These are phyloP conservation scores for Larimichthys polyactis DNA, from an alignment of 2,113 vertebrate species.

Conservation along the genomic window DNA sequence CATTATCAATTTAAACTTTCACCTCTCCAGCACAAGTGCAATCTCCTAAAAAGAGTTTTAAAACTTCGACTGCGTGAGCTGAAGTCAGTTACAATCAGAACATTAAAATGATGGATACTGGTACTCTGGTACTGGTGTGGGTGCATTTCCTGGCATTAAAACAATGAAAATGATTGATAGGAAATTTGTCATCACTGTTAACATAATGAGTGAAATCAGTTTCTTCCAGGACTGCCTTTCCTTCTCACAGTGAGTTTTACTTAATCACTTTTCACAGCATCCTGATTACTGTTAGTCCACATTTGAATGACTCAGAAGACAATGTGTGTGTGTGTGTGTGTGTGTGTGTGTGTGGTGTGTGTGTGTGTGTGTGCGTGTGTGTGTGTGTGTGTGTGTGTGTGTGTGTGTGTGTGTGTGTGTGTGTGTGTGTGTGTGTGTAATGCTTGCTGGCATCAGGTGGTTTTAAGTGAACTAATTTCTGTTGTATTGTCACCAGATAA, in stretches of 20 bases:
- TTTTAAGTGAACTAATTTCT: not conserved
- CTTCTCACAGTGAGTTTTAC: conserved; percentile 8
- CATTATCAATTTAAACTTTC: not conserved
- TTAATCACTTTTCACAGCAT: conserved; percentile 9
- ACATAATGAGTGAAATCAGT: conserved; percentile 50
- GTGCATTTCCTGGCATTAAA: conserved; percentile 62
- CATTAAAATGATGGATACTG: conserved; percentile 57
- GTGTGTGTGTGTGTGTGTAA: not conserved
- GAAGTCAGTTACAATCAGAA: conserved; percentile 35
- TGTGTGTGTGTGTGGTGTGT: not conserved
- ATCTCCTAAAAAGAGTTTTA: not conserved
- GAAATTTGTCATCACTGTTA: conserved; percentile 40
- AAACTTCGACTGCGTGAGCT: conserved; percentile 1
- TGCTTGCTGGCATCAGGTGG: conserved; percentile 19
- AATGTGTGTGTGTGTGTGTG: not conserved
- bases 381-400: not conserved
- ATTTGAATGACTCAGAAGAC: conserved; percentile 15
- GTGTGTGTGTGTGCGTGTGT: not conserved
- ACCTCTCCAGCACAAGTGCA: not conserved
- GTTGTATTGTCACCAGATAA: not conserved
- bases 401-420: not conserved
- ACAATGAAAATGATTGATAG: conserved; percentile 61
- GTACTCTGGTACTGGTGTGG: conserved; percentile 23
- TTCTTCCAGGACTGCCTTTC: conserved; percentile 36
- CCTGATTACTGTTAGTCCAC: not conserved